phyloP scores from a whole-genome alignment of 2,888 invertebrate species.

The Phengaris alcon region DNA sequence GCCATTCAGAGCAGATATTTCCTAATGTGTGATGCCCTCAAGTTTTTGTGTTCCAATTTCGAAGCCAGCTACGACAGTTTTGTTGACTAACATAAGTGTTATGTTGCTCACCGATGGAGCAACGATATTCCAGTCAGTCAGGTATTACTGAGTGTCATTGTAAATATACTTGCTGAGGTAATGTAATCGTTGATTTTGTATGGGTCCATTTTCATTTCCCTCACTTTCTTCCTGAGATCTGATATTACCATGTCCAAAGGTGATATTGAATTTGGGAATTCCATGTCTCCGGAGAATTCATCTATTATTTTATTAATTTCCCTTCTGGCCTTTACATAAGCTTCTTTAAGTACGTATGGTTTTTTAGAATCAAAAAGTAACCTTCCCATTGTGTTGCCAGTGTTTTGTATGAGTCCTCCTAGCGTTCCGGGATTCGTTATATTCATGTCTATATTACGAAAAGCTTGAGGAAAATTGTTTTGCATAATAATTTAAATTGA shows the following conservation, averaged over 20 bases:
- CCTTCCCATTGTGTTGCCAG: conserved; percentile 89
- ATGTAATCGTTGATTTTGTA: conserved; percentile 86
- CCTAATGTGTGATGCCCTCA: conserved; percentile 88
- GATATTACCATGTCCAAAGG: conserved; percentile 91
- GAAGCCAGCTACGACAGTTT: conserved; percentile 82
- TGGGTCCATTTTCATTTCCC: conserved; percentile 85
- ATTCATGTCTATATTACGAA: conserved; percentile 86
- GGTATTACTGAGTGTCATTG: conserved; percentile 84
- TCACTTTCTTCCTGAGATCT: conserved; percentile 84
- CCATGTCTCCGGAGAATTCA: conserved; percentile 83
- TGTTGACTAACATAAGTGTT: conserved; percentile 84
- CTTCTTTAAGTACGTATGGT: conserved; percentile 88
- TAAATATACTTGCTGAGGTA: conserved; percentile 84
- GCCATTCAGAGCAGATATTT: conserved; percentile 83
- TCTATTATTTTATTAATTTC: conserved; percentile 87
- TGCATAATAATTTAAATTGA: too few species aligned
- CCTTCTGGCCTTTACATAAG: conserved; percentile 85
- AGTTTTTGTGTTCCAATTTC: conserved; percentile 90
- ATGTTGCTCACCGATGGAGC: conserved; percentile 91
- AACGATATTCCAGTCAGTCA: conserved; percentile 90
- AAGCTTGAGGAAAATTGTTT: conserved; percentile 55
- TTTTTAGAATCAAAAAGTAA: conserved; percentile 93
- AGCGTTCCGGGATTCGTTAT: conserved; percentile 90
- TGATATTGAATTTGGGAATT: conserved; percentile 90
- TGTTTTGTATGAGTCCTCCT: conserved; percentile 83